These are phyloP conservation scores for Zoanthus sansibaricus DNA, from an alignment of 92 coral and sea anemone genomes.

Conservation along the genomic window DNA sequence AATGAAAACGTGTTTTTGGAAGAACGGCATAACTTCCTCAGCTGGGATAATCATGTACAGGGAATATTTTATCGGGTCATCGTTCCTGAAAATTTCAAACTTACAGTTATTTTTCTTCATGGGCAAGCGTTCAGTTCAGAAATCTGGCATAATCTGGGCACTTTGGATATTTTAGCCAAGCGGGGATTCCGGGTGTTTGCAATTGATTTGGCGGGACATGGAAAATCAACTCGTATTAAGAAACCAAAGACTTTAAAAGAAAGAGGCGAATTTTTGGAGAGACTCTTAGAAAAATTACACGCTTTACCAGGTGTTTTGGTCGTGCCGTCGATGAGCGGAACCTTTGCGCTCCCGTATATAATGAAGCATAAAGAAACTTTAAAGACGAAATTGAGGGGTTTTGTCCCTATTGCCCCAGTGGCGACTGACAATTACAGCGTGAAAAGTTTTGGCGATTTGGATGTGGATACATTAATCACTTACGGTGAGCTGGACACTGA, in stretches of 20 bases:
- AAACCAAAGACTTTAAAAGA: slow-evolving; percentile 45
- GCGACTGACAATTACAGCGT: slow-evolving; percentile 62
- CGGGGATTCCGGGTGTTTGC: slow-evolving; percentile 80
- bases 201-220: slow-evolving; percentile 79
- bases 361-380: slow-evolving; percentile 48
- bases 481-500: slow-evolving; percentile 80
- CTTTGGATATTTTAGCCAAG: slow-evolving; percentile 66
- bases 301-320: slow-evolving; percentile 73
- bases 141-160: slow-evolving; percentile 76
- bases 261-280: slow-evolving; percentile 63
- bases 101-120: slow-evolving; percentile 72
- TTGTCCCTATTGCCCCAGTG: slow-evolving; percentile 81
- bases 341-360: slow-evolving; percentile 80
- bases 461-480: slow-evolving; percentile 73
- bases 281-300: slow-evolving; percentile 50
- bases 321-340: slow-evolving; percentile 90
- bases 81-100: slow-evolving; percentile 50
- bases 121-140: slow-evolving; percentile 81
- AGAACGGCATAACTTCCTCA: slow-evolving; percentile 43
- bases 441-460: slow-evolving; percentile 58
- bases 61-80: slow-evolving; percentile 75
- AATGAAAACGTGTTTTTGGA: background rate
- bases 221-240: slow-evolving; percentile 63
- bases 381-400: slow-evolving; percentile 67
- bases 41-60: slow-evolving; percentile 55